A percentile compares a stretch with the other conserved stretches of the same genome.
Conservation (phyloP, 2,113 vertebrate species). For the Microtus montanus region DNA sequence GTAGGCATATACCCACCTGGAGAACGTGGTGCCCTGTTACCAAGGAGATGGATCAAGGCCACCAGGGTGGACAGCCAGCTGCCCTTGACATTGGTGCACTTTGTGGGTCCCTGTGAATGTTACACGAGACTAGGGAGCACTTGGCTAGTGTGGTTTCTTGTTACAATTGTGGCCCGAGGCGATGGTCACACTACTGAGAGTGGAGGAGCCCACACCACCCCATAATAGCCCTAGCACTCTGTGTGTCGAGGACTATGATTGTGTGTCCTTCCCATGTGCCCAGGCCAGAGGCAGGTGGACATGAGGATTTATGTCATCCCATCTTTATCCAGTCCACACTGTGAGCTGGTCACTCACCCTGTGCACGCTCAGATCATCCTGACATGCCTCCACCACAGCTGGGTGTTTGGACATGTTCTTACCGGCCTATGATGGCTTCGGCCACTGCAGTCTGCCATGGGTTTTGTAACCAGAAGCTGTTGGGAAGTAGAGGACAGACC, state of each 20-base stretch:
- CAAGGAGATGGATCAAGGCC: background rate
- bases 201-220: background rate
- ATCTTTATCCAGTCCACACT: background rate
- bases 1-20: background rate
- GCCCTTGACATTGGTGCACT: too few species aligned
- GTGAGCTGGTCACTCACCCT: background rate
- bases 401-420: background rate
- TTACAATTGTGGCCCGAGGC: background rate
- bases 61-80: background rate
- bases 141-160: background rate
- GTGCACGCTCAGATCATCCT: background rate
- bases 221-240: too few species aligned
- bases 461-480: background rate
- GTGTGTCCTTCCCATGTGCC: background rate
- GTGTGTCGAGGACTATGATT: too few species aligned
- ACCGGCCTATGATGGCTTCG: background rate
- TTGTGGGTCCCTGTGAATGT: accelerated
- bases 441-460: background rate
- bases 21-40: background rate
- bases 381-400: accelerated
- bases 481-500: background rate
- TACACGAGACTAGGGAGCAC: accelerated
- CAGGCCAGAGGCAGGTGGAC: background rate
- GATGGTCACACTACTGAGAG: background rate
- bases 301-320: background rate